A percentile compares a stretch with the other conserved stretches of the same genome.
These are phyloP conservation scores for Oncorhynchus tshawytscha DNA, from an alignment of 2,113 vertebrate genomes.

Conservation along the genomic window DNA sequence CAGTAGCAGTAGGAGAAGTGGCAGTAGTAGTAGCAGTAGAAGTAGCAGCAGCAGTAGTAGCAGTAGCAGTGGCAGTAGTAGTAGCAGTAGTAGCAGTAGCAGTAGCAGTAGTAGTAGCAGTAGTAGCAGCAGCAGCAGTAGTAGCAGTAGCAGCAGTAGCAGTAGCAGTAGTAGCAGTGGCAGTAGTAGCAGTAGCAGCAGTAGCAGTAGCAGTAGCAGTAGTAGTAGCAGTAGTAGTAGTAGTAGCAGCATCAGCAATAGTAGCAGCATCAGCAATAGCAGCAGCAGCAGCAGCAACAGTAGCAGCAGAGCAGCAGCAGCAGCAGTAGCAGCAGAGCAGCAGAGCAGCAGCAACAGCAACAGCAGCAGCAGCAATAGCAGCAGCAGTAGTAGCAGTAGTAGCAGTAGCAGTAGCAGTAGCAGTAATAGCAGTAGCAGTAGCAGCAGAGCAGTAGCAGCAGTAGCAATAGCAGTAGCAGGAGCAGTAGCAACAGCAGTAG, in stretches of 20 bases:
- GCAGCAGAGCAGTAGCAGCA: too few species aligned
- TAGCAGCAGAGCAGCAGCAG: too few species aligned
- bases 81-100: rapidly evolving
- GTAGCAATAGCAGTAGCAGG: too few species aligned
- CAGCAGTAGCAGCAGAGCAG: rapidly evolving
- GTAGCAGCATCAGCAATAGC: rapidly evolving
- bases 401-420: too few species aligned
- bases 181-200: rapidly evolving
- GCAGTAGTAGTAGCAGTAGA: rapidly evolving
- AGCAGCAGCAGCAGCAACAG: rapidly evolving
- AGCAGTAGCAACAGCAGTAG: too few species aligned
- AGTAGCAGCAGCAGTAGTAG: too few species aligned
- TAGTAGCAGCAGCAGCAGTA: rapidly evolving
- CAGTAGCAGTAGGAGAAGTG: rapidly evolving
- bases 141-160: rapidly evolving
- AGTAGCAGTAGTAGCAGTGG: rapidly evolving
- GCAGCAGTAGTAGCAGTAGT: rapidly evolving
- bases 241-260: rapidly evolving
- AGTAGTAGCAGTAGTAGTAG: rapidly evolving
- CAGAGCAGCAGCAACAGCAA: too few species aligned
- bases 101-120: too few species aligned
- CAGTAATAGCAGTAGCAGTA: too few species aligned
- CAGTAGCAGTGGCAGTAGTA: rapidly evolving
- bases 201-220: rapidly evolving
- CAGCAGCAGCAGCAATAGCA: rapidly evolving